A percentile compares a stretch with the other conserved stretches of the same genome.
Evolutionary conservation across 2,888 invertebrate species (phyloP).

Genomic region (Leptinotarsa haldemani): DNA sequence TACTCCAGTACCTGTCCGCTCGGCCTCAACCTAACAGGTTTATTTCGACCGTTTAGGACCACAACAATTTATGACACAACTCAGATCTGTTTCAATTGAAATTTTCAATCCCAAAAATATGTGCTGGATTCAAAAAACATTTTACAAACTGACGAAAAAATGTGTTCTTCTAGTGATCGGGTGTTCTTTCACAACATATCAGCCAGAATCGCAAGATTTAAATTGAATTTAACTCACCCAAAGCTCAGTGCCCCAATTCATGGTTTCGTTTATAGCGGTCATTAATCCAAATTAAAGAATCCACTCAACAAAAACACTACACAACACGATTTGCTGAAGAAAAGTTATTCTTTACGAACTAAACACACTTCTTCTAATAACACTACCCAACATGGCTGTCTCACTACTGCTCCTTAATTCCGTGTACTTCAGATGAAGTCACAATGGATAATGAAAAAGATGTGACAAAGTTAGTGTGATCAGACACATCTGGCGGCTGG

Average conservation of each 20-base stretch:
- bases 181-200: background rate
- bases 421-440: constrained; percentile 29
- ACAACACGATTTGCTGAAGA: constrained; percentile 43
- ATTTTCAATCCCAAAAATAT: background rate
- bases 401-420: constrained; percentile 33
- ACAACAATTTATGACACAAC: constrained; percentile 25
- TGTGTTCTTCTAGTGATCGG: too few relatives aligned
- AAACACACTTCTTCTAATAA: constrained; percentile 53
- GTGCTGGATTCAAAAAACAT: background rate
- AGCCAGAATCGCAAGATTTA: background rate
- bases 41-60: constrained; percentile 44
- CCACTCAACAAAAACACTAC: constrained; percentile 50
- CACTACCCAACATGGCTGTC: constrained; percentile 61
- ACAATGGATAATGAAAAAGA: constrained; percentile 32
- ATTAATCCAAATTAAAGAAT: constrained; percentile 55
- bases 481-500: constrained; percentile 24
- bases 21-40: constrained; percentile 41
- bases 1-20: constrained; percentile 36
- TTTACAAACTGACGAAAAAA: too few relatives aligned
- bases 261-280: constrained; percentile 57
- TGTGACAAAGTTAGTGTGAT: constrained; percentile 12
- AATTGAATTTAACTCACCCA: constrained; percentile 69
- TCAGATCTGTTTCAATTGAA: background rate
- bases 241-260: constrained; percentile 78
- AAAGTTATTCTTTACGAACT: constrained; percentile 48